Evolutionary conservation across 2,797 vertebrate genomes (phyloP), one percentile per base, ranked within the genome.

Genomic region (Coregonus ussuriensis): DNA sequence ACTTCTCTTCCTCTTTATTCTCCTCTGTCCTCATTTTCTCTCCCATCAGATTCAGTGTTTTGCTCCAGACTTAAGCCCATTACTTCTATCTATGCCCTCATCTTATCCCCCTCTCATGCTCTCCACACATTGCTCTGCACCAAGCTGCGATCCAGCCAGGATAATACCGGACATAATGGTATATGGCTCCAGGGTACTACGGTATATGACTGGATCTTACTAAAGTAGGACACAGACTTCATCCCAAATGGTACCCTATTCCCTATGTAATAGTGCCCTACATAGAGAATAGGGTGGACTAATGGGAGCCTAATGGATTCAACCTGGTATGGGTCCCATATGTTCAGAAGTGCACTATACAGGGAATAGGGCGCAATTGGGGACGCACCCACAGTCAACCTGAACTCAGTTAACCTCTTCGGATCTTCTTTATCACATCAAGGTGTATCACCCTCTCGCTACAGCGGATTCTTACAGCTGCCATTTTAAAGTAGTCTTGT

Each of bases 1-100:
- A 75, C 74, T 79, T 79, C 69, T 71, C 67, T 11, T 11, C 41
- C 74, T n/a, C 53, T 69, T 56, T 67, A 15, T 73, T 41, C 71
- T 69, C 53, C 63, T 72, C 75, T 56, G 70, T 53, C 79, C 83
- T 81, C 1, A 29, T 35, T 6, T n/a, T 18, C 35, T 13, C 6
- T 41, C 35, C 35, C 37, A 70, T 11, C 56, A 21, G 2, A 59
- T 66, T 31, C 11, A 31, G 21, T 31, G 25, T 13, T 25, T 31
- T 4, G 11, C 63, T n/a, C 63, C 63, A 47, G 41, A 70, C 35
- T 70, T 18, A 70, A 21, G 33, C 72, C 69, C 13, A 54, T 74
- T 69, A 72, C 63, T 71, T 41, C 11, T 63, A 47, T 72, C 71
- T 18, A 9, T 18, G 71, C 21, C 13, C 63, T 66, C 25, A 65